These are phyloP conservation scores for Papilio xuthus DNA, from an alignment of 1,140 invertebrate genomes.

Conservation along the genomic window DNA sequence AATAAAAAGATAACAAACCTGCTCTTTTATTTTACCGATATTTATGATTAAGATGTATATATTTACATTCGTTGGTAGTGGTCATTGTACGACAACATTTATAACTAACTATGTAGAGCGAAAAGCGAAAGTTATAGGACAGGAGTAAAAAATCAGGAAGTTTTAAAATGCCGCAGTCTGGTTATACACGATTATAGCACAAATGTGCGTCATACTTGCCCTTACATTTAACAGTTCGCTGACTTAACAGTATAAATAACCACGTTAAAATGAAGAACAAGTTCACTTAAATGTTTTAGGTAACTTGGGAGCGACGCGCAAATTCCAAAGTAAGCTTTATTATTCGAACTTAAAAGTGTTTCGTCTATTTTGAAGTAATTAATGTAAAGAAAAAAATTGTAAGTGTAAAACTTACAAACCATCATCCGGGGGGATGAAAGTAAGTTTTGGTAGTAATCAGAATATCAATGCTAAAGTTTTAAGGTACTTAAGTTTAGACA, in stretches of 20 bases:
- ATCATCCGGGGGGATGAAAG: too few relatives aligned
- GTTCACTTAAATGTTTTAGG: background rate
- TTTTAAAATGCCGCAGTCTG: background rate
- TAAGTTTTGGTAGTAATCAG: too few relatives aligned
- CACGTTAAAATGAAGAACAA: background rate
- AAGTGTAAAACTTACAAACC: too few relatives aligned
- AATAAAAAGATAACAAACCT: background rate
- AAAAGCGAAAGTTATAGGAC: background rate
- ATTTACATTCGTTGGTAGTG: background rate
- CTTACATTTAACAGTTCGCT: background rate
- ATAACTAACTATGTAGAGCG: background rate
- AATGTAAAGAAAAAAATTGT: too few relatives aligned
- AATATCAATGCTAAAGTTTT: too few relatives aligned
- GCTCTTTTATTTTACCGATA: background rate
- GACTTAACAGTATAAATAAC: background rate
- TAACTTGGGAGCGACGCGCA: background rate
- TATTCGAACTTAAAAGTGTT: background rate
- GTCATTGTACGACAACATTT: constrained; percentile 2
- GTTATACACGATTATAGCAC: background rate
- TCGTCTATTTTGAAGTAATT: too few relatives aligned
- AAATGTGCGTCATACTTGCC: background rate
- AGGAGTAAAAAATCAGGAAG: constrained; percentile 7
- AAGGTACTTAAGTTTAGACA: too few relatives aligned
- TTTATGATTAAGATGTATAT: background rate
- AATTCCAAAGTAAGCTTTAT: background rate